Percentiles rank a stretch among this genome's conserved stretches.
phyloP scores from a whole-genome alignment of 2,797 vertebrate species.

The Artibeus lituratus region DNA sequence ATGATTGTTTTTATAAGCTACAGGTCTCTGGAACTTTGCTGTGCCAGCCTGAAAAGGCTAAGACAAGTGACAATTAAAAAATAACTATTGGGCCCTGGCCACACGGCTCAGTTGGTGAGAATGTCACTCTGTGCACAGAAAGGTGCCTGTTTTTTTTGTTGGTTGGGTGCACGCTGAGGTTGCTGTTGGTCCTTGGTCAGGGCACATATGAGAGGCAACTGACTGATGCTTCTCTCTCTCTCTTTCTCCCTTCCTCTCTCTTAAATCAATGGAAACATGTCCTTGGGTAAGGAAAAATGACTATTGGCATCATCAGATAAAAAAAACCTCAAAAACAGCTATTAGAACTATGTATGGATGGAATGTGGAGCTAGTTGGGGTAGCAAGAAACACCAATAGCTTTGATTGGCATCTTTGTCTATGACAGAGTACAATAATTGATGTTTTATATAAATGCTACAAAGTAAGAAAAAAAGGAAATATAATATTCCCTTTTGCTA shows the following conservation, averaged over 20 bases:
- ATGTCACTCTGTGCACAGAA: background rate
- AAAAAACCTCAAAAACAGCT: background rate
- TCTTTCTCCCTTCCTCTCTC: background rate
- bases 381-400: background rate
- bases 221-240: background rate
- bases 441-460: background rate
- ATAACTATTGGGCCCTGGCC: background rate
- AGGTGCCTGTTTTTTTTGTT: background rate
- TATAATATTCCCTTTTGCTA: background rate
- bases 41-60: background rate
- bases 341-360: background rate
- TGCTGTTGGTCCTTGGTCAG: background rate
- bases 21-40: background rate
- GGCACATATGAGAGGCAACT: background rate
- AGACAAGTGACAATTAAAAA: background rate
- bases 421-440: background rate
- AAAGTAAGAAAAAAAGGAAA: background rate
- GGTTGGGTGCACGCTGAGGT: background rate
- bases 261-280: background rate
- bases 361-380: background rate
- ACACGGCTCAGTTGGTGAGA: background rate
- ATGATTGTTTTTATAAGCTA: background rate
- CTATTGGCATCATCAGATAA: background rate
- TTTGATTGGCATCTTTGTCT: background rate
- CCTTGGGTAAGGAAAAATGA: background rate